phyloP scores from a whole-genome alignment of 2,888 invertebrate genomes.

The Podotricha telesiphe region DNA sequence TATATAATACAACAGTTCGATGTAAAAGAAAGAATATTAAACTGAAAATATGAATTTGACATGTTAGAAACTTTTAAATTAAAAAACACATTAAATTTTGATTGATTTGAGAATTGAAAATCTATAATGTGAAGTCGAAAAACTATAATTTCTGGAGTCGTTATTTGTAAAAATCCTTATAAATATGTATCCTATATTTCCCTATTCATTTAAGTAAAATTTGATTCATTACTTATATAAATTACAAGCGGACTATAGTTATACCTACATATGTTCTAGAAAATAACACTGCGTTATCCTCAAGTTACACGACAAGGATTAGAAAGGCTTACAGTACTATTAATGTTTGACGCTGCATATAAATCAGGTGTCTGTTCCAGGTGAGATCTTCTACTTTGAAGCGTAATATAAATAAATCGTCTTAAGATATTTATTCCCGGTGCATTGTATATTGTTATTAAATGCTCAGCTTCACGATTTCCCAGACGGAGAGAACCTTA shows the following conservation, averaged over 20 bases:
- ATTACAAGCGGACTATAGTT: not conserved
- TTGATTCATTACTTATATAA: not conserved
- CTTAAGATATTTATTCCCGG: slow-evolving; percentile 28
- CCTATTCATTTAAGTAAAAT: not conserved
- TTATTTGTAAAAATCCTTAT: no score
- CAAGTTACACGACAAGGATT: slow-evolving; percentile 24
- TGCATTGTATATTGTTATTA: slow-evolving; percentile 26
- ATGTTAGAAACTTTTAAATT: no score
- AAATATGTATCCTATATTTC: no score
- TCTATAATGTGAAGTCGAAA: no score
- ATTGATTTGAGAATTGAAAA: no score
- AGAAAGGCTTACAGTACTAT: slow-evolving; percentile 28
- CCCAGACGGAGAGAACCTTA: no score
- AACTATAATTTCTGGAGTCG: no score
- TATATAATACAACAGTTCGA: no score
- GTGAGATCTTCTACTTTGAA: slow-evolving; percentile 18
- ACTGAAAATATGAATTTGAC: no score
- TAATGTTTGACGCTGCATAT: slow-evolving; percentile 32
- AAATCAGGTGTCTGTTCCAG: slow-evolving; percentile 32
- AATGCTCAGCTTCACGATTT: not conserved
- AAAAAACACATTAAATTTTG: no score
- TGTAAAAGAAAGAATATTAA: no score
- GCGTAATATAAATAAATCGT: slow-evolving; percentile 25
- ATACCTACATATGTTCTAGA: slow-evolving; percentile 2
- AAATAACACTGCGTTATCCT: slow-evolving; percentile 8